Evolutionary conservation across 1,140 invertebrate species (phyloP), one percentile per base, ranked within the genome.

Genomic region (Uloborus diversus): DNA sequence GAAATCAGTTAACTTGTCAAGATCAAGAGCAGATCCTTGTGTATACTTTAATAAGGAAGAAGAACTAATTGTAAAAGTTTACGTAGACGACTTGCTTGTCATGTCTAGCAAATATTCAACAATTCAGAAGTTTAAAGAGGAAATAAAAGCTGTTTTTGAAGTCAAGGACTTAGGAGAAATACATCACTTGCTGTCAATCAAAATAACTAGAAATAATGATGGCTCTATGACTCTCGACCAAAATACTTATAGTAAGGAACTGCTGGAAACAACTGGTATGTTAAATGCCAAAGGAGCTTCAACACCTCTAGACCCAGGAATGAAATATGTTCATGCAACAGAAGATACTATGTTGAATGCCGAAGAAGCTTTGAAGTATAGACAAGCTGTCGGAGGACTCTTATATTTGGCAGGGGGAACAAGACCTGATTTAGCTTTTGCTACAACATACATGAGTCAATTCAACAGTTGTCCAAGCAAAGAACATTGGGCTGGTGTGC

Each of bases 391-490:
- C 17, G 85, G 87, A 25, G 82, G 84, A 25, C 79, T 88, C 11
- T 82, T 88, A 59, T 86, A 86, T 61, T 65, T 87, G 25, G 82
- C 85, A 0, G 81, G 82, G 17, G 84, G 84, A 57, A 86, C 84
- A 61, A 83, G 85, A 37, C 87, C 86, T 47, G 86, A 87, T 82
- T 85, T 87, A 49, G 69, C 86, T 1, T 87, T 82, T 83, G 83
- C 86, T 37, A 86, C 89, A 0, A 86, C 84, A 79, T 85, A 84
- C 47, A 80, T 88, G 23, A 87, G 86, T 71, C 88, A 88, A 81
- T 89, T 88, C 73, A 86, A 53, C n/a, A 28, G 23, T 11, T 30
- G 66, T n/a, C 80, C 61, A 14, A 42, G 32, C 9, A 57, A 33
- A 56, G 33, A 70, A 23, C 86, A 84, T 61, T 84, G 81, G 79